Percentiles rank a stretch among this genome's conserved stretches.
Evolutionary conservation across 1,140 invertebrate genomes (phyloP).

Genomic region (Homalodisca vitripennis): DNA sequence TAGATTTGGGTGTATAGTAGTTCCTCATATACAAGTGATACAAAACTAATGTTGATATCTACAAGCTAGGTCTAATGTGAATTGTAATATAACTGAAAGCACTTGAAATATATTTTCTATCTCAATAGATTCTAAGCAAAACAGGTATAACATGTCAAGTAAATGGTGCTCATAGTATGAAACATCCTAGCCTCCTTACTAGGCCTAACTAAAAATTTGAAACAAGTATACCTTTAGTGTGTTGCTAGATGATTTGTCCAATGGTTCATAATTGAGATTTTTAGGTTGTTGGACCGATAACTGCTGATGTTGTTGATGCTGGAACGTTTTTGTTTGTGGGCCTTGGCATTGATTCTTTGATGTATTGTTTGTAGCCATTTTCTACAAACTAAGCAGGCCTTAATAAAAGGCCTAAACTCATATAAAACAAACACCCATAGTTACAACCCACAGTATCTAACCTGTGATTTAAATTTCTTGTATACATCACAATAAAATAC

Average conservation of each 20-base stretch:
- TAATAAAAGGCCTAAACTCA: conserved; percentile 17
- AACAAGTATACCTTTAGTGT: conserved; percentile 30
- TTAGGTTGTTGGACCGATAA: conserved; percentile 1
- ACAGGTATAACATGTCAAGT: too few relatives aligned
- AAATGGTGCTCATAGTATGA: too few relatives aligned
- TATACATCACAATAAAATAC: conserved; percentile 12
- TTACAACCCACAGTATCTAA: neutral
- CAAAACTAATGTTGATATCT: too few relatives aligned
- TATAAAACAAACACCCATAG: conserved; percentile 6
- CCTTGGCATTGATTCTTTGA: conserved; percentile 32
- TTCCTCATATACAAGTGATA: too few relatives aligned
- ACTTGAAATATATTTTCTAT: too few relatives aligned
- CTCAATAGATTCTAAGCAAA: too few relatives aligned
- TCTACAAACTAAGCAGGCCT: conserved; percentile 22
- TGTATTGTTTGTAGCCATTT: conserved; percentile 34
- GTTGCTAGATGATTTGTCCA: conserved; percentile 34
- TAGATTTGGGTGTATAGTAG: too few relatives aligned
- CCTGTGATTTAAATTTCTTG: neutral
- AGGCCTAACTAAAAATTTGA: too few relatives aligned
- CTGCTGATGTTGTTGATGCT: conserved; percentile 25
- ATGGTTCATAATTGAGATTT: conserved; percentile 29
- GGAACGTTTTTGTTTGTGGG: conserved; percentile 22
- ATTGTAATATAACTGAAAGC: too few relatives aligned
- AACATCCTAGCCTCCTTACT: too few relatives aligned
- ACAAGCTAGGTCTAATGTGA: too few relatives aligned